Conservation (phyloP, 1,140 invertebrate genomes). For the Oncopeltus fasciatus region DNA sequence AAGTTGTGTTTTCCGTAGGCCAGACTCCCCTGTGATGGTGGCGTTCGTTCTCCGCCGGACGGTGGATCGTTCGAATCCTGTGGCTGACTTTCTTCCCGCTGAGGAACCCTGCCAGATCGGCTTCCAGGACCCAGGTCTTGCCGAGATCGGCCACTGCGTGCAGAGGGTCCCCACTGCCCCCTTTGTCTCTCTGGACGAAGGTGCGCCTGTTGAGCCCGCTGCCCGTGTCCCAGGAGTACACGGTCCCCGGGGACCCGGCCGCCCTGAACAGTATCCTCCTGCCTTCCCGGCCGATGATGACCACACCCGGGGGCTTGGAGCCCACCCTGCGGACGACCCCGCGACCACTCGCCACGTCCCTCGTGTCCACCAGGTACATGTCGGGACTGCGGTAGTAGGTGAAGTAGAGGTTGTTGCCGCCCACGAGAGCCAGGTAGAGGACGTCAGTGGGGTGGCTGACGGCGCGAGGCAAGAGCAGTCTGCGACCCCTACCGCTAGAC, state of each 20-base stretch:
- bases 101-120: conserved; percentile 46
- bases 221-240: conserved; percentile 34
- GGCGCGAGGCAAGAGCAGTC: conserved; percentile 20
- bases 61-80: background rate
- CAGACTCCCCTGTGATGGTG: background rate
- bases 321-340: conserved; percentile 26
- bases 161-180: conserved; percentile 32
- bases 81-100: conserved; percentile 27
- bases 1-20: background rate
- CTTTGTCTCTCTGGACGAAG: conserved; percentile 21
- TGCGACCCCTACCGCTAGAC: conserved; percentile 32
- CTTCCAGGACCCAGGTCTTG: conserved; percentile 42
- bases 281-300: conserved; percentile 38
- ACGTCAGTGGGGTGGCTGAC: conserved; percentile 37
- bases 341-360: conserved; percentile 31
- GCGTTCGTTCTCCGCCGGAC: background rate
- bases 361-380: conserved; percentile 39
- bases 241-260: conserved; percentile 30
- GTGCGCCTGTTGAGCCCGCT: conserved; percentile 23
- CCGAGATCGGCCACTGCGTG: conserved; percentile 37
- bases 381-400: conserved; percentile 39
- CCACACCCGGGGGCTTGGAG: conserved; percentile 33
- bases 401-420: conserved; percentile 35
- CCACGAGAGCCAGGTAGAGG: conserved; percentile 40
- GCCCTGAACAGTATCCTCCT: conserved; percentile 36